Conservation (phyloP, 1,140 invertebrate genomes). For the Venturia canescens region DNA sequence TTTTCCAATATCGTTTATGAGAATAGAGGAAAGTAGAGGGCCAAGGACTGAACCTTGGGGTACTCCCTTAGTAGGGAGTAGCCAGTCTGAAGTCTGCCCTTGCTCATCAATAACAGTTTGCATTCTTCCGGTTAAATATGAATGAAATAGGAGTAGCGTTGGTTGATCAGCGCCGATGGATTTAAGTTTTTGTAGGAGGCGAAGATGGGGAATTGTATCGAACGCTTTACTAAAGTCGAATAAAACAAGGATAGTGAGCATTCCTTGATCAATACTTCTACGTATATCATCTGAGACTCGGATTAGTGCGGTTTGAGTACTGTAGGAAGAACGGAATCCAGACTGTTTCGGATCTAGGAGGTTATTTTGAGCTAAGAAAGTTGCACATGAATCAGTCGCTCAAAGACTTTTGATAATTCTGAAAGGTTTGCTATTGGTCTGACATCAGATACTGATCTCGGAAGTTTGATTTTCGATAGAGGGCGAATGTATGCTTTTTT, state of each 20-base stretch:
- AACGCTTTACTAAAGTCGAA: slow-evolving; percentile 58
- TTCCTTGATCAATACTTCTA: slow-evolving; percentile 23
- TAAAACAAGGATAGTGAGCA: slow-evolving; percentile 47
- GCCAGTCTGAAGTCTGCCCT: neutral
- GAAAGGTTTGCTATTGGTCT: slow-evolving; percentile 23
- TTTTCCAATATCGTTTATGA: slow-evolving; percentile 33
- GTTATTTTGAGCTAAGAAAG: slow-evolving; percentile 4
- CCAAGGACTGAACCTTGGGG: slow-evolving; percentile 41
- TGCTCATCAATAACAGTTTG: slow-evolving; percentile 1
- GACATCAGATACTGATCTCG: neutral
- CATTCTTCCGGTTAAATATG: slow-evolving; percentile 17
- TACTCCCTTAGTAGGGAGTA: neutral
- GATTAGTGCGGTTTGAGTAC: slow-evolving; percentile 47
- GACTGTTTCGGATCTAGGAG: slow-evolving; percentile 41
- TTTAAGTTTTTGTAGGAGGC: slow-evolving; percentile 33
- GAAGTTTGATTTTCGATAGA: neutral
- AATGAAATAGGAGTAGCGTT: neutral
- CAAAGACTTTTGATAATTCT: slow-evolving; percentile 36
- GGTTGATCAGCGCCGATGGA: neutral
- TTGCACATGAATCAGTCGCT: slow-evolving; percentile 18
- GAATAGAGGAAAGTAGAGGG: slow-evolving; percentile 29
- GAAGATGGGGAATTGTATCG: slow-evolving; percentile 51
- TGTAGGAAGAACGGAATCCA: slow-evolving; percentile 40
- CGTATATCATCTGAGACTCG: slow-evolving; percentile 42
- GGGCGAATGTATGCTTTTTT: neutral